phyloP scores from a whole-genome alignment of 2,888 invertebrate species.

The Aethes cnicana region DNA sequence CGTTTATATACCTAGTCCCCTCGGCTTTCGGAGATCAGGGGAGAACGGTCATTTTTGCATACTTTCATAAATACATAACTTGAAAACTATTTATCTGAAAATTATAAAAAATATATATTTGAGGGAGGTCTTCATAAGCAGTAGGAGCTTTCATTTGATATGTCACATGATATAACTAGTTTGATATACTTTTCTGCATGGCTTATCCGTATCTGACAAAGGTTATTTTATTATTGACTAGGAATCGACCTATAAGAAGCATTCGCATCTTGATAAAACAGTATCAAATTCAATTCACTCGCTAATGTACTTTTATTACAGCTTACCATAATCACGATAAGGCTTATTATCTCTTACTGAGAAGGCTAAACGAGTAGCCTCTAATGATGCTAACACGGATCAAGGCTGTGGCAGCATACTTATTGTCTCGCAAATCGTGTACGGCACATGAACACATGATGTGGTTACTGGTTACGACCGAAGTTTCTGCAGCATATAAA shows the following conservation, averaged over 20 bases:
- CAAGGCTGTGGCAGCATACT: constrained; percentile 13
- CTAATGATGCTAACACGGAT: background rate
- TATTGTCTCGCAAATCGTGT: constrained; percentile 19
- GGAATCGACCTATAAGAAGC: background rate
- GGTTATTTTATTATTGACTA: constrained; percentile 21
- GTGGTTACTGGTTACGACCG: constrained; percentile 10
- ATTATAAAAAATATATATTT: no score
- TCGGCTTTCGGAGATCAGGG: no score
- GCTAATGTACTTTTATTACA: background rate
- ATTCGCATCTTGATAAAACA: constrained; percentile 11
- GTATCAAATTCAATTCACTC: constrained; percentile 11
- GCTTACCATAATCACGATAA: background rate
- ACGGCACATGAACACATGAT: constrained; percentile 27
- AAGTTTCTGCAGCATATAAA: background rate
- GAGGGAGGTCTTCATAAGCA: no score
- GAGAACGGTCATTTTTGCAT: no score
- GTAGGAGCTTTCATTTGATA: no score
- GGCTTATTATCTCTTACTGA: background rate
- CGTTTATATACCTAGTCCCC: no score
- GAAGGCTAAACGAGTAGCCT: background rate
- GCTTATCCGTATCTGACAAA: background rate
- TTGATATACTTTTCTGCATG: no score
- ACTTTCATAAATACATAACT: no score
- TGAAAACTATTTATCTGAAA: no score
- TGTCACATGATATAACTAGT: no score